These are phyloP conservation scores for Drosophila grimshawi DNA, from an alignment of 1,140 invertebrate species.

Conservation along the genomic window DNA sequence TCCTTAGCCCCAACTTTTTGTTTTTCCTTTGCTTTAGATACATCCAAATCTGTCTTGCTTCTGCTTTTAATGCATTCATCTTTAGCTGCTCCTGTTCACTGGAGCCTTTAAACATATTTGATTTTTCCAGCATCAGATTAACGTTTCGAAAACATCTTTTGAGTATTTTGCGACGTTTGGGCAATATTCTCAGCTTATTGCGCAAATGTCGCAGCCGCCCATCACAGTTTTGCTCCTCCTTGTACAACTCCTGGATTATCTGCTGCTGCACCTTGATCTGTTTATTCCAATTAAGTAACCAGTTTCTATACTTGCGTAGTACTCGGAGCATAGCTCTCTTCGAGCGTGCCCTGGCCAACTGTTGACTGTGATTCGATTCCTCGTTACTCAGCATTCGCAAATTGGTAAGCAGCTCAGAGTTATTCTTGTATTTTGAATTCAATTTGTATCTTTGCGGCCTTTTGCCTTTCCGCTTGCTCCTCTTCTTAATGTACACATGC, in stretches of 20 bases:
- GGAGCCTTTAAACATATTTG: background rate
- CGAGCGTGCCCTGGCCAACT: background rate
- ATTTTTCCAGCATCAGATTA: background rate
- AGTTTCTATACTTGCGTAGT: conserved; percentile 28
- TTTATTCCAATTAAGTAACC: conserved; percentile 28
- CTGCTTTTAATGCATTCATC: conserved; percentile 30
- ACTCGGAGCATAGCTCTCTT: background rate
- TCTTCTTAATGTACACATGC: conserved; percentile 41
- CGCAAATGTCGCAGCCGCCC: conserved; percentile 7
- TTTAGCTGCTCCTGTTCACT: background rate
- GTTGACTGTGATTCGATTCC: background rate
- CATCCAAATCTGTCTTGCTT: conserved; percentile 11
- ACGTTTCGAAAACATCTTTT: conserved; percentile 1
- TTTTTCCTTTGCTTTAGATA: background rate
- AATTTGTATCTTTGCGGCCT: conserved; percentile 21
- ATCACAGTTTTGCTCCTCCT: conserved; percentile 9
- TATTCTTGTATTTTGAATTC: conserved; percentile 23
- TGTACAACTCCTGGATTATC: conserved; percentile 3
- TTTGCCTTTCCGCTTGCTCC: conserved; percentile 32
- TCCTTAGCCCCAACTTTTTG: background rate
- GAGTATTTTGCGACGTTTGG: background rate
- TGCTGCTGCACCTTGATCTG: conserved; percentile 8
- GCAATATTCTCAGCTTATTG: conserved; percentile 16
- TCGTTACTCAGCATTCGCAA: conserved; percentile 12
- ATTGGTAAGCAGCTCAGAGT: conserved; percentile 3